Evolutionary conservation across 2,888 invertebrate genomes (phyloP), one percentile per base, ranked within the genome.

Genomic region (Stenoptilia bipunctidactyla): DNA sequence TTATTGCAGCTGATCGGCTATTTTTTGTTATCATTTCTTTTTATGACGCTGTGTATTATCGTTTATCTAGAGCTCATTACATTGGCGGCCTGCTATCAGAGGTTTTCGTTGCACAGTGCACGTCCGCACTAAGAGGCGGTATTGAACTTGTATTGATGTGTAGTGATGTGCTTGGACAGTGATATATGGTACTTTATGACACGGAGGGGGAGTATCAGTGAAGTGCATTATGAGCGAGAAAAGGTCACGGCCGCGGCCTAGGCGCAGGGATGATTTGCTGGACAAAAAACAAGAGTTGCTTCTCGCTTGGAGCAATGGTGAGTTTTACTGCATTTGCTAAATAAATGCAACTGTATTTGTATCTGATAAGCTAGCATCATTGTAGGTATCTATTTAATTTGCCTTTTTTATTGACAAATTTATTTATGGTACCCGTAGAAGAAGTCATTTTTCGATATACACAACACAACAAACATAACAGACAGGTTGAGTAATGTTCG

Each of bases 241-340:
- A 52, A 61, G 61, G 45, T 53, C 56, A 43, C 66, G 75, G 52
- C 65, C 72, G 50, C 67, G 76, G 48, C 74, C 77, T 47, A 66
- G 72, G 38, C 67, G 75, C 42, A 72, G 74, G 41, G 73, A 77
- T 61, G 77, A 73, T 43, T 56, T 69, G 48, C 66, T 66, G 46
- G 76, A 77, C 44, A 73, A 68, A 47, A 65, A 62, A 30, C 77
- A 77, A 59, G 80, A 82, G 49, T 56, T 82, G 52, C 67, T 82
- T 38, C 61, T 72, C 39, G 65, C 72, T 46, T 83, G 83, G 82
- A 74, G 64, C 43, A 64, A 79, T 55, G 83, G 82, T 82, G 61
- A 82, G 82, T 62, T 42, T 34, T n/a, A n/a, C n/a, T n/a, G n/a
- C n/a, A n/a, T n/a, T n/a, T n/a, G n/a, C n/a, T n/a, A n/a, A n/a